phyloP scores from a whole-genome alignment of 2,113 vertebrate genomes.

The Chloroceryle aenea region DNA sequence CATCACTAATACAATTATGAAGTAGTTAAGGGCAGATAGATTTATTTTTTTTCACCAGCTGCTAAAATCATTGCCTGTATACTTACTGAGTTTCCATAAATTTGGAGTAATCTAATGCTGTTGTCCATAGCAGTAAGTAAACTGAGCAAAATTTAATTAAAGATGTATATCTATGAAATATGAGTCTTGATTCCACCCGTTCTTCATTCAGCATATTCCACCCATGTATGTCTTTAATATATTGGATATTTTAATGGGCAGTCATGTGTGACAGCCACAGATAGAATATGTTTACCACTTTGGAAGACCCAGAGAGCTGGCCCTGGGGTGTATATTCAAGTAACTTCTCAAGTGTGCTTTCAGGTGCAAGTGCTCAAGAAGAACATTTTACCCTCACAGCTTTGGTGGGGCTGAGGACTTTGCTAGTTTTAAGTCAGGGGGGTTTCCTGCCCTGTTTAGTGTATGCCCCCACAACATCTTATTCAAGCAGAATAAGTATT shows the following conservation, averaged over 20 bases:
- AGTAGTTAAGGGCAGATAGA: not conserved
- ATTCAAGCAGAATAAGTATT: not conserved
- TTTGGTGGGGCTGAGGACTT: not conserved
- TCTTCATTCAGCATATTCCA: not conserved
- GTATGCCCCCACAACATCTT: not conserved
- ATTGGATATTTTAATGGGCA: not conserved
- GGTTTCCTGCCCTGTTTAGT: not conserved
- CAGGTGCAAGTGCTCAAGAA: not conserved
- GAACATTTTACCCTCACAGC: not conserved
- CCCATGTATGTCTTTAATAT: not conserved
- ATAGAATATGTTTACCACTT: not conserved
- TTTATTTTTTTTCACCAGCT: not conserved
- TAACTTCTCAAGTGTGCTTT: not conserved
- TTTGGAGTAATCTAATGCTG: not conserved
- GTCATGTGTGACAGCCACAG: not conserved
- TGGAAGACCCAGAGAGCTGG: not conserved
- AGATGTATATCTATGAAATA: conserved; percentile 38
- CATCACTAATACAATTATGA: not conserved
- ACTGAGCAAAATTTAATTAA: conserved; percentile 44
- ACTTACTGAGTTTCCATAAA: not conserved
- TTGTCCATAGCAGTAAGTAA: conserved; percentile 28
- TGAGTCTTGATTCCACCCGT: not conserved
- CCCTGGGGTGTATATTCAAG: not conserved
- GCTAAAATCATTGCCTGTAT: not conserved
- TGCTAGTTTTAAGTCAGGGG: not conserved